These are phyloP conservation scores for Trissoscelio sp. DNA, from an alignment of 2,888 invertebrate species.

Conservation along the genomic window DNA sequence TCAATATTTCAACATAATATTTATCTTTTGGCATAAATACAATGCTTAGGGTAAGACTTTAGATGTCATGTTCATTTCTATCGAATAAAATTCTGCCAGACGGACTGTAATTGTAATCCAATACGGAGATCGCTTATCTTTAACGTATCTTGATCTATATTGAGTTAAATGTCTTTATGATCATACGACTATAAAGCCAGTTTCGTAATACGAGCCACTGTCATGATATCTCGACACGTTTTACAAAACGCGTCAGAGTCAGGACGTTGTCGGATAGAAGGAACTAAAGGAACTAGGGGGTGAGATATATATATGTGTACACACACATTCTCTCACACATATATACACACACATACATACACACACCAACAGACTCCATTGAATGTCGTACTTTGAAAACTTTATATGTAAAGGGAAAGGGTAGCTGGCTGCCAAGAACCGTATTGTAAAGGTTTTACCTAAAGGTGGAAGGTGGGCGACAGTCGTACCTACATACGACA, in stretches of 20 bases:
- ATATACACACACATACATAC: slow-evolving; percentile 64
- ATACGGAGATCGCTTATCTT: slow-evolving; percentile 36
- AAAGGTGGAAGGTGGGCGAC: slow-evolving; percentile 70
- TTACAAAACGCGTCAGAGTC: slow-evolving; percentile 76
- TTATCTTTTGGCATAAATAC: neutral
- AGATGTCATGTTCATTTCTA: slow-evolving; percentile 6
- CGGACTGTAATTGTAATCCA: slow-evolving; percentile 42
- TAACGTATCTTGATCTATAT: slow-evolving; percentile 45
- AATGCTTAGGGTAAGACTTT: neutral
- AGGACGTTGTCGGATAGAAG: slow-evolving; percentile 69
- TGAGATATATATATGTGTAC: slow-evolving; percentile 59
- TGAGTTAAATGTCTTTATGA: slow-evolving; percentile 46
- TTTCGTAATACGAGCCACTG: slow-evolving; percentile 49
- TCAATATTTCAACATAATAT: too few species aligned
- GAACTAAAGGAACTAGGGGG: slow-evolving; percentile 70
- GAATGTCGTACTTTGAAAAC: slow-evolving; percentile 83
- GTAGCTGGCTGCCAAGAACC: slow-evolving; percentile 80
- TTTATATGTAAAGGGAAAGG: slow-evolving; percentile 83
- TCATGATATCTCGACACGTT: slow-evolving; percentile 73
- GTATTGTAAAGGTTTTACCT: slow-evolving; percentile 80
- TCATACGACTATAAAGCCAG: slow-evolving; percentile 64
- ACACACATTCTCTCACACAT: slow-evolving; percentile 71
- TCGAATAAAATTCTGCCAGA: slow-evolving; percentile 29
- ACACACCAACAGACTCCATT: slow-evolving; percentile 77
- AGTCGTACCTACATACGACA: slow-evolving; percentile 63